These are phyloP conservation scores for Tursiops truncatus DNA, from an alignment of 2,113 vertebrate genomes.

Conservation along the genomic window DNA sequence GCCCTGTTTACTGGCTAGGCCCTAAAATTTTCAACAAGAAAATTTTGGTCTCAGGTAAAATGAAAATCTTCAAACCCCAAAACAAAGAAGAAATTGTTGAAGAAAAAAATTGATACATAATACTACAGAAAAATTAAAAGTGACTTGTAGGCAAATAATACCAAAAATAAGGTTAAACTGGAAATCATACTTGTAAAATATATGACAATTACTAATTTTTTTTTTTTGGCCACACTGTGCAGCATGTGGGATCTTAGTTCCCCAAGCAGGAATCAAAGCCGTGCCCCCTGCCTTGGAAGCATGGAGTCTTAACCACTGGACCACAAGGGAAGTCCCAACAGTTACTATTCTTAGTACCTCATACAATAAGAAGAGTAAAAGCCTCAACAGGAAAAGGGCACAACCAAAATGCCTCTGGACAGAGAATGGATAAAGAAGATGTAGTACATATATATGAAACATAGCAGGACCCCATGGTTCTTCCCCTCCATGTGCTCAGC, in stretches of 20 bases:
- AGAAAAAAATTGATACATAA: neutral
- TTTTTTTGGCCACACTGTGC: too few relatives aligned
- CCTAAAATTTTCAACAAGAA: neutral
- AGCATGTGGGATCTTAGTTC: too few relatives aligned
- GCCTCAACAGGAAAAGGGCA: neutral
- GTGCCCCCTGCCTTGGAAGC: too few relatives aligned
- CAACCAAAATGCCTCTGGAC: neutral
- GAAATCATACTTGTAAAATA: neutral
- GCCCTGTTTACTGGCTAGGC: neutral
- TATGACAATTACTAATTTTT: neutral
- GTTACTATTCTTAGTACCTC: neutral
- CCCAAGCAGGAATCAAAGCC: rapidly evolving
- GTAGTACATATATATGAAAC: rapidly evolving
- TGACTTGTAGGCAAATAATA: neutral
- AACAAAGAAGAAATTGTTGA: neutral
- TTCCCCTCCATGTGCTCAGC: neutral
- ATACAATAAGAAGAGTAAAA: neutral
- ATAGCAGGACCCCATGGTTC: rapidly evolving
- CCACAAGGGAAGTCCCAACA: too few relatives aligned
- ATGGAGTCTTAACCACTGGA: too few relatives aligned
- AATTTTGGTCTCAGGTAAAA: neutral
- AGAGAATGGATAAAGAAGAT: neutral
- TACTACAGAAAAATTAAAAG: neutral
- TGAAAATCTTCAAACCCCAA: neutral
- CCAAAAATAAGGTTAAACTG: neutral